Conservation (phyloP, 2,113 vertebrate species). For the Mastomys coucha region DNA sequence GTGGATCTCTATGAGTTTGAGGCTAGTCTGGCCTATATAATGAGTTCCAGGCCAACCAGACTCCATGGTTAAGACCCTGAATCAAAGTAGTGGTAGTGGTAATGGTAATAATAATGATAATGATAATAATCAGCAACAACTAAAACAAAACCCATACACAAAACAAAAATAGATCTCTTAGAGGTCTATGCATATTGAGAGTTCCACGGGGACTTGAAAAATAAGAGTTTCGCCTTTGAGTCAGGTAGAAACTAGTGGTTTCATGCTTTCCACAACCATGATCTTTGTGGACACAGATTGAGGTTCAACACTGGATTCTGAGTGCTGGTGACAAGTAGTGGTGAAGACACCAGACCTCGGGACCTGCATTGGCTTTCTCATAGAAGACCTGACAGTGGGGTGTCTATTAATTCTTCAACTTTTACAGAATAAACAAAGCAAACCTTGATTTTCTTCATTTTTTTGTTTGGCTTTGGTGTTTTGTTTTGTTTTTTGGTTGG, state of each 20-base stretch:
- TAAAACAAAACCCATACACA: not conserved
- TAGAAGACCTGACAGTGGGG: not conserved
- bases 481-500: no score
- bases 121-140: not conserved
- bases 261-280: not conserved
- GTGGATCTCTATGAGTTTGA: not conserved
- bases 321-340: not conserved
- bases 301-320: not conserved
- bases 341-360: not conserved
- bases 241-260: slow-evolving; percentile 59
- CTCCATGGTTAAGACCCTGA: not conserved
- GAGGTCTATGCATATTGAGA: not conserved
- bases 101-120: not conserved
- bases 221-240: slow-evolving; percentile 58
- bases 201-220: not conserved
- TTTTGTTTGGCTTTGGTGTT: not conserved
- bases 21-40: not conserved
- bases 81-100: not conserved
- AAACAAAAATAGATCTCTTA: not conserved
- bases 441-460: not conserved
- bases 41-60: not conserved
- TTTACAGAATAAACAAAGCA: slow-evolving; percentile 60
- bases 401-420: not conserved
- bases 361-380: slow-evolving; percentile 1
- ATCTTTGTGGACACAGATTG: slow-evolving; percentile 14